Evolutionary conservation across 1,140 invertebrate species (phyloP).

Genomic region (Nasonia longicornis): DNA sequence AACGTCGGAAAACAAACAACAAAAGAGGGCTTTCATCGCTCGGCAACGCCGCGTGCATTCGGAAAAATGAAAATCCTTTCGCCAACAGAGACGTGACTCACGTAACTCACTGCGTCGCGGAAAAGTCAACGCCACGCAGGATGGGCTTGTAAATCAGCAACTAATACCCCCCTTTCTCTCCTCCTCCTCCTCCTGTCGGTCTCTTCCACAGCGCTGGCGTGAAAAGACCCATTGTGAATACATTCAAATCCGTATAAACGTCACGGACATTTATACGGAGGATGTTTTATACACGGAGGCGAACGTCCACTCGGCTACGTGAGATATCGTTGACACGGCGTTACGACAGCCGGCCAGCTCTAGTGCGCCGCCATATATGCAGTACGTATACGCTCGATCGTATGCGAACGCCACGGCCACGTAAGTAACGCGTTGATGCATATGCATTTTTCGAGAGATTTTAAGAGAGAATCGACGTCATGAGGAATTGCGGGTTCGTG

Average conservation of each 20-base stretch:
- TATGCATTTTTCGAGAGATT: no score
- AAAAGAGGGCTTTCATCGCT: background rate
- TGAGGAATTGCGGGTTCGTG: no score
- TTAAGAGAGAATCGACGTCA: no score
- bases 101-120: background rate
- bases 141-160: conserved; percentile 14
- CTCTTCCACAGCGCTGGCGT: background rate
- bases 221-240: background rate
- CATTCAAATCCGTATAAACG: conserved; percentile 31
- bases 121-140: background rate
- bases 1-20: background rate
- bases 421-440: background rate
- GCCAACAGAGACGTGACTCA: background rate
- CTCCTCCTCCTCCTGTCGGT: background rate
- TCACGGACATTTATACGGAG: background rate
- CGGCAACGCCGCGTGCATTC: background rate
- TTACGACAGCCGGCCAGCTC: background rate
- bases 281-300: conserved; percentile 1
- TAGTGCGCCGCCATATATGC: background rate
- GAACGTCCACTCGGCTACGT: conserved; percentile 9
- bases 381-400: background rate
- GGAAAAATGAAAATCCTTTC: background rate
- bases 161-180: background rate
- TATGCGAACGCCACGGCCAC: background rate
- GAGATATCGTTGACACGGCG: background rate